A percentile compares a stretch with the other conserved stretches of the same genome.
Evolutionary conservation across 2,797 vertebrate species (phyloP).

Genomic region (Phataginus tetradactyla): DNA sequence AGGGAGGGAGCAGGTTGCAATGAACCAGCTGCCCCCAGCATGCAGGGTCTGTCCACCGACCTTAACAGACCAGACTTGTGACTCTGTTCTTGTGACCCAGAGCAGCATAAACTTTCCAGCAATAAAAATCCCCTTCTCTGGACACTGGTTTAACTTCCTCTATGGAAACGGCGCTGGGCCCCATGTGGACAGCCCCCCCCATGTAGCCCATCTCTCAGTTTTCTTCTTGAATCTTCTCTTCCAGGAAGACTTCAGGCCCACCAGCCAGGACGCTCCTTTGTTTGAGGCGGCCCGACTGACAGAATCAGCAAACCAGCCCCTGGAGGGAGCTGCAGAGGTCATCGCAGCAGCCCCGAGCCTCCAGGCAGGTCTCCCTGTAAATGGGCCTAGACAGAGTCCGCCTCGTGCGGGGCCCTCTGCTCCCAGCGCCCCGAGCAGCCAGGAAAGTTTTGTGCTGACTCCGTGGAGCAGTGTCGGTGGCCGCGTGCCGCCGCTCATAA

Average conservation of each 20-base stretch:
- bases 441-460: constrained; percentile 68
- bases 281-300: not conserved
- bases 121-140: not conserved
- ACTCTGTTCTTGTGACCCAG: not conserved
- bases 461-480: not conserved
- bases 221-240: not conserved
- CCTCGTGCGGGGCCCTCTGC: constrained; percentile 46
- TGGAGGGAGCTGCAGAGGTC: constrained; percentile 48
- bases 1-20: accelerated
- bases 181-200: not conserved
- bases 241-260: not conserved
- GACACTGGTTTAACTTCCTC: not conserved
- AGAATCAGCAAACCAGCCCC: constrained; percentile 56
- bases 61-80: not conserved
- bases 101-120: not conserved
- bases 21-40: accelerated
- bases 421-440: constrained; percentile 64
- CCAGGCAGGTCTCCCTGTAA: constrained; percentile 54
- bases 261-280: not conserved
- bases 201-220: accelerated
- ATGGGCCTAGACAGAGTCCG: constrained; percentile 62
- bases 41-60: too few relatives aligned
- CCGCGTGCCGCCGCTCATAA: constrained; percentile 33
- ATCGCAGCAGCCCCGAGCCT: constrained; percentile 42
- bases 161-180: accelerated